Evolutionary conservation across 1,140 invertebrate genomes (phyloP).

Genomic region (Archivesica marissinica): DNA sequence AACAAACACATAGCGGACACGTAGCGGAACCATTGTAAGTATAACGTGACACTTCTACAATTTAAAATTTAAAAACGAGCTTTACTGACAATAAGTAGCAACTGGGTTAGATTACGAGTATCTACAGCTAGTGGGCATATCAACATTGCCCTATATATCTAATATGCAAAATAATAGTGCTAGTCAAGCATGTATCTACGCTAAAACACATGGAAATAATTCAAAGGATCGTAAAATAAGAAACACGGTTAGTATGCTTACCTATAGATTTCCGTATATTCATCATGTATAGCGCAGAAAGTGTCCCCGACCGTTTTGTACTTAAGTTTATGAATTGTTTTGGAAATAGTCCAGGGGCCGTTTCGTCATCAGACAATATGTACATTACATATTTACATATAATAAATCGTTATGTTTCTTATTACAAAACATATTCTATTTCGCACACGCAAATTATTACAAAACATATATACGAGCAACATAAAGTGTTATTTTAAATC

Average conservation of each 20-base stretch:
- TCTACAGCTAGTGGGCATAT: background rate
- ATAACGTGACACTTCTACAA: background rate
- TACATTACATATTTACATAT: background rate
- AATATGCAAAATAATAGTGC: background rate
- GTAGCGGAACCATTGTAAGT: constrained; percentile 22
- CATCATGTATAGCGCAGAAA: no score
- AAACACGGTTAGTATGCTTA: constrained; percentile 7
- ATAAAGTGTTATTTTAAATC: background rate
- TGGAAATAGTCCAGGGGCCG: no score
- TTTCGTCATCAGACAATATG: background rate
- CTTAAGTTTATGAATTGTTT: no score
- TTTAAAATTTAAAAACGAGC: background rate
- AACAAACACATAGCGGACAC: constrained; percentile 21
- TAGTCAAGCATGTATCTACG: constrained; percentile 19
- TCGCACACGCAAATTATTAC: constrained; percentile 24
- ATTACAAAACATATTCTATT: constrained; percentile 4
- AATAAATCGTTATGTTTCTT: background rate
- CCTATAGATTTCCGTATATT: constrained; percentile 2
- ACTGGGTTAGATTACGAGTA: background rate
- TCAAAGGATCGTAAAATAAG: constrained; percentile 24
- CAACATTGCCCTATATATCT: background rate
- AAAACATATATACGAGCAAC: background rate
- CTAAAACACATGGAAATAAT: constrained; percentile 3
- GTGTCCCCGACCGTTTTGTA: no score
- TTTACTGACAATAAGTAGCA: background rate